Base-by-base conservation (phyloP, 2,113 vertebrate species). In the Etheostoma spectabile region DNA sequence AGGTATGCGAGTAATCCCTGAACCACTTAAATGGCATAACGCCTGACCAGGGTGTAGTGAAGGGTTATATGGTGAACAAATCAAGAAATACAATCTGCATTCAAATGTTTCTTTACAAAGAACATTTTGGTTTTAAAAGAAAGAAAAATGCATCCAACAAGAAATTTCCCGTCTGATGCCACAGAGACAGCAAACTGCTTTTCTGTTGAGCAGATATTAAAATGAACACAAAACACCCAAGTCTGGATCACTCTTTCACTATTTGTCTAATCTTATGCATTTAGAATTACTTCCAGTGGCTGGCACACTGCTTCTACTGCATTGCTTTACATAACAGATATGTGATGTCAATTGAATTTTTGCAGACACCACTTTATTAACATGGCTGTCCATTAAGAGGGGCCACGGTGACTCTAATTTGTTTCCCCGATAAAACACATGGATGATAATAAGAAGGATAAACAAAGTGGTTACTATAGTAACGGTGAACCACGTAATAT, bases 391-490 rank as follows among this genome's bases (percentile, higher is more conserved):
- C 16, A 63, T 33, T 33, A 15, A 46, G 21, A 69, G 46, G 7
- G 4, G 12, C 57, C 1, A 6, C 24, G 6, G 27, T 38, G 19
- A 22, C 18, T 48, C 6, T 18, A 24, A 87, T 74, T 57, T 75
- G 70, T 6, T 38, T 76, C 87, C 42, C 67, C 84, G 72, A 78
- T 82, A 71, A 71, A 70, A 75, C 52, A 21, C n/a, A 15, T 10
- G 10, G 38, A 42, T 11, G 38, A 42, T 11, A 42, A 42, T 42
- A 42, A 42, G 38, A 42, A 1, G 38, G 74, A 78, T 82, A 71
- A 70, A 75, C 52, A 21, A 15, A 8, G 65, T n/a, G 75, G 86
- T 91, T 84, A 78, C 87, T 82, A 88, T 91, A 86, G 91, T 77
- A 80, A 93, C 87, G 67, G 70, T 12, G 55, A 24, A 64, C 68